These are phyloP conservation scores for Cavia porcellus DNA, from an alignment of 2,113 vertebrate genomes.

Conservation along the genomic window DNA sequence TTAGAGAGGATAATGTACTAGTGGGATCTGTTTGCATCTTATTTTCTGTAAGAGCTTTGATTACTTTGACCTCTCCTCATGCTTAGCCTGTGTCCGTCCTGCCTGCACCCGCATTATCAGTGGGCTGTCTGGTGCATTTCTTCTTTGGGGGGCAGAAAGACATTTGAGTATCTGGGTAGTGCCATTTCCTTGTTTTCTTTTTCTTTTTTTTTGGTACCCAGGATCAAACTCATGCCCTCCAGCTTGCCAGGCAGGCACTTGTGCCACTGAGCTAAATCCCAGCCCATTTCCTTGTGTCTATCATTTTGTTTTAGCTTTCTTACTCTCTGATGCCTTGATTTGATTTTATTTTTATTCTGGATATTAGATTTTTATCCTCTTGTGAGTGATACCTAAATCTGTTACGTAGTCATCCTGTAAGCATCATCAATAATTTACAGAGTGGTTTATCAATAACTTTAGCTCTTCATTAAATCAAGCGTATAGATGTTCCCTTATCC, in stretches of 20 bases:
- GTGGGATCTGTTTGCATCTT: background rate
- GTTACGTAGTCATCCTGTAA: background rate
- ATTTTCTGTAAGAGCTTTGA: background rate
- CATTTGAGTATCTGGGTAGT: no score
- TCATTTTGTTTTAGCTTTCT: background rate
- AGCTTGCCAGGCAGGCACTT: no score
- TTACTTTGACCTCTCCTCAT: background rate
- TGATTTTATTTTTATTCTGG: background rate
- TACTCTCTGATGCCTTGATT: background rate
- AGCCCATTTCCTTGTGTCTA: background rate
- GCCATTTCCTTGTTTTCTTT: background rate
- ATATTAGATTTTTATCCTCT: slow-evolving; percentile 14
- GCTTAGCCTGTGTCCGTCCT: background rate
- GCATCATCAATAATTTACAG: slow-evolving; percentile 64
- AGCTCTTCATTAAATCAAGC: slow-evolving; percentile 61
- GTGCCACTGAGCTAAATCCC: no score
- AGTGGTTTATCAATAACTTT: slow-evolving; percentile 67
- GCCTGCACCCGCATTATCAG: background rate
- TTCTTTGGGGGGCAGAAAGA: background rate
- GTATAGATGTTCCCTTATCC: background rate
- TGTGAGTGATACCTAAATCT: slow-evolving; percentile 12
- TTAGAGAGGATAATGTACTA: background rate
- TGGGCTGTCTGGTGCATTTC: background rate
- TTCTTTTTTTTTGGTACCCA: no score
- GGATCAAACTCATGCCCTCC: no score